These are phyloP conservation scores for Hedya salicella DNA, from an alignment of 2,888 invertebrate species.

Conservation along the genomic window DNA sequence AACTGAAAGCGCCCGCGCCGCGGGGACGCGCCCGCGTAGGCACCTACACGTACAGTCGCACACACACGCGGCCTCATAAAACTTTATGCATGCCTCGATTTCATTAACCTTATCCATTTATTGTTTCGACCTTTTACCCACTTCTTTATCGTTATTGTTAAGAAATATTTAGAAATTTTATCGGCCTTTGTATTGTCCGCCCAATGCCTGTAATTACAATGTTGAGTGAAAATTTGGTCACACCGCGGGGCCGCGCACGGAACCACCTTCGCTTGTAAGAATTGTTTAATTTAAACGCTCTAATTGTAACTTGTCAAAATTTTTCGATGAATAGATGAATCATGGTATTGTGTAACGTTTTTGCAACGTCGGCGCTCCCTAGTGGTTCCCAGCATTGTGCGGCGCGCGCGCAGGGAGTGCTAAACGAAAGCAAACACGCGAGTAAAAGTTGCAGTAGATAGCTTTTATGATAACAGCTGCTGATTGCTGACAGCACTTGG, in stretches of 20 bases:
- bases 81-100: conserved; percentile 9
- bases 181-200: conserved; percentile 16
- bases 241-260: background rate
- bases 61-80: conserved; percentile 6
- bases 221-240: background rate
- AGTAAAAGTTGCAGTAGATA: conserved; percentile 1
- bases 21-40: conserved; percentile 5
- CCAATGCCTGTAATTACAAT: background rate
- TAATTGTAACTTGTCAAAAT: background rate
- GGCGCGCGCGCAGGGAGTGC: background rate
- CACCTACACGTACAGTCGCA: background rate
- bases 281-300: too few relatives aligned
- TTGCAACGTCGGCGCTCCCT: background rate
- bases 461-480: background rate
- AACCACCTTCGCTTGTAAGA: background rate
- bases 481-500: background rate
- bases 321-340: background rate
- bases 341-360: conserved; percentile 18
- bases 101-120: conserved; percentile 13
- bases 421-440: background rate
- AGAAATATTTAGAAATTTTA: conserved; percentile 23
- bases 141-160: conserved; percentile 17
- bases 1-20: background rate
- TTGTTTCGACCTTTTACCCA: conserved; percentile 26
- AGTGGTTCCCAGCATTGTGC: conserved; percentile 12